Evolutionary conservation across 2,113 vertebrate genomes (phyloP).

Genomic region (Poeciliopsis turrubarensis): DNA sequence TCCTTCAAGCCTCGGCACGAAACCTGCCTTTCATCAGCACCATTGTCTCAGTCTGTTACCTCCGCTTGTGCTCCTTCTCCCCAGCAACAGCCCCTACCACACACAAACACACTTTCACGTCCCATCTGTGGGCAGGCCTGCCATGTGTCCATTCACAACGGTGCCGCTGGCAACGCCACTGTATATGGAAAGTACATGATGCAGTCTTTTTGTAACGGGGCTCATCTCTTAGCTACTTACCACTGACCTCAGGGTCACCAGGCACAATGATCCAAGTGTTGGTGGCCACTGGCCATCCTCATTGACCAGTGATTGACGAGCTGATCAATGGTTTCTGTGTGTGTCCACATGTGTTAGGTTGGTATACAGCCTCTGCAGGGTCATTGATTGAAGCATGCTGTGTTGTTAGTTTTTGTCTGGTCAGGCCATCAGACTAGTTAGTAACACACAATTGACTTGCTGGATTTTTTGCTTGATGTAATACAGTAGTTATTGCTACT

Average conservation of each 20-base stretch:
- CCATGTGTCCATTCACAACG: slow-evolving; percentile 77
- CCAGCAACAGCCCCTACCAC: slow-evolving; percentile 59
- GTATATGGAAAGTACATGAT: slow-evolving; percentile 77
- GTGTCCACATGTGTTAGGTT: slow-evolving; percentile 50
- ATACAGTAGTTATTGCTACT: slow-evolving; percentile 54
- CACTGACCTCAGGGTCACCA: slow-evolving; percentile 72
- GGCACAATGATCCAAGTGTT: slow-evolving; percentile 72
- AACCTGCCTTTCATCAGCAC: slow-evolving; percentile 72
- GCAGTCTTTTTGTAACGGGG: slow-evolving; percentile 66
- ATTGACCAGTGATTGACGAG: slow-evolving; percentile 75
- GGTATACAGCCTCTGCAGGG: slow-evolving; percentile 38
- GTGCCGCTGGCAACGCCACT: slow-evolving; percentile 70
- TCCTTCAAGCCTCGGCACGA: slow-evolving; percentile 69
- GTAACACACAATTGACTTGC: slow-evolving; percentile 69
- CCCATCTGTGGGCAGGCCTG: slow-evolving; percentile 81
- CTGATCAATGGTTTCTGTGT: slow-evolving; percentile 55
- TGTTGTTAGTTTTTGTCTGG: slow-evolving; percentile 56
- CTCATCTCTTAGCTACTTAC: slow-evolving; percentile 64
- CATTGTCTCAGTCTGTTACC: slow-evolving; percentile 80
- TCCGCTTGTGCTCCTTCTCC: slow-evolving; percentile 75
- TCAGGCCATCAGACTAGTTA: slow-evolving; percentile 64
- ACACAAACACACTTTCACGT: slow-evolving; percentile 27
- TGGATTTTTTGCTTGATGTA: slow-evolving; percentile 47
- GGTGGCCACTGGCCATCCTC: slow-evolving; percentile 72
- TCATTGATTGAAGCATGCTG: slow-evolving; percentile 54